A percentile compares a stretch with the other conserved stretches of the same genome.
Conservation (phyloP, 37 sponge, comb jelly and placozoan species). For the Hexactinellida sp. region DNA sequence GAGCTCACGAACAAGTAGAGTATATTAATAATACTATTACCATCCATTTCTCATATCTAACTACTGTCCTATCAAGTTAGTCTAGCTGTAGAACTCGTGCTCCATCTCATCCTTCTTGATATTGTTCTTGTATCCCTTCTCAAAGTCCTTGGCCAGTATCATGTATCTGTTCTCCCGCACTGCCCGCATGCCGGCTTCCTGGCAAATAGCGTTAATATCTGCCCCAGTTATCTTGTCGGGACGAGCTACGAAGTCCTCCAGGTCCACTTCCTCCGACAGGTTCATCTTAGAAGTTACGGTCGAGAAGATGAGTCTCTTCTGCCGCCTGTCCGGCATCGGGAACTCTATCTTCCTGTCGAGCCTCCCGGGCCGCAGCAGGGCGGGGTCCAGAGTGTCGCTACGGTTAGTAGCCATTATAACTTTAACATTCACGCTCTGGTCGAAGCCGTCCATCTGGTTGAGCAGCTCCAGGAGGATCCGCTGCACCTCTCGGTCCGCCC, state of each 20-base stretch:
- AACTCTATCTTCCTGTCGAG: conserved; percentile 96
- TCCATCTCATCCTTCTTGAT: conserved; percentile 87
- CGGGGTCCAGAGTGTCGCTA: conserved; percentile 97
- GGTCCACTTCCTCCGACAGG: conserved; percentile 94
- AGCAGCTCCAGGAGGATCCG: conserved; percentile 86
- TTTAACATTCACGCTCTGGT: conserved; percentile 88
- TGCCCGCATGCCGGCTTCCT: conserved; percentile 98
- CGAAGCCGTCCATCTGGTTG: conserved; percentile 99
- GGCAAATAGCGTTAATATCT: conserved; percentile 97
- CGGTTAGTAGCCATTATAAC: conserved; percentile 99
- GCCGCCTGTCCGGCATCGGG: conserved; percentile 90
- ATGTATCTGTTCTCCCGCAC: conserved; percentile 93
- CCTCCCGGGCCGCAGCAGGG: conserved; percentile 84
- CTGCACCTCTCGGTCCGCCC: conserved; percentile 98
- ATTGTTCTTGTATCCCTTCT: conserved; percentile 91
- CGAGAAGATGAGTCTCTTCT: conserved; percentile 84
- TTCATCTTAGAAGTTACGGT: conserved; percentile 94
- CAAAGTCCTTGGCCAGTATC: conserved; percentile 92
- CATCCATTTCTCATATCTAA: too few species aligned
- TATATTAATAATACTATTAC: too few species aligned
- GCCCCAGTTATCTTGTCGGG: conserved; percentile 95
- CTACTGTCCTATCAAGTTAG: too few species aligned
- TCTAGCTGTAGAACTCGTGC: conserved; percentile 92
- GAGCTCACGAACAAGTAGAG: too few species aligned
- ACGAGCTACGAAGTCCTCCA: conserved; percentile 94